Conservation (phyloP, 1,140 invertebrate genomes). For the Berghia stephanieae region DNA sequence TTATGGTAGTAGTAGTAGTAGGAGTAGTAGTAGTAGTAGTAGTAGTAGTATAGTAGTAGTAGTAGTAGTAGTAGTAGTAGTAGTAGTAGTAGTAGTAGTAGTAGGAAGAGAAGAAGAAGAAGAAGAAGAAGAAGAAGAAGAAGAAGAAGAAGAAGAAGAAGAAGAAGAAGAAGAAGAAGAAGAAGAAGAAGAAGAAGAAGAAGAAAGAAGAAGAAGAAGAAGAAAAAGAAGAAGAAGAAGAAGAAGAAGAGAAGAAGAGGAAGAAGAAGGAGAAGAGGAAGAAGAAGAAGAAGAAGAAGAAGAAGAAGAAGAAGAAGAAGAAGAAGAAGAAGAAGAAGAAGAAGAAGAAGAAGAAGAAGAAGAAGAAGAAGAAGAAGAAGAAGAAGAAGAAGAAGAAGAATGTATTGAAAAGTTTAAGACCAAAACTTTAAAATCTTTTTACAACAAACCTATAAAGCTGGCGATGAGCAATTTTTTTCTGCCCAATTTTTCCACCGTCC, state of each 20-base stretch:
- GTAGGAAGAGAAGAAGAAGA: background rate
- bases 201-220: background rate
- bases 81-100: too few relatives aligned
- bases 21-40: too few relatives aligned
- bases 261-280: background rate
- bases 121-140: background rate
- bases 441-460: constrained; percentile 66
- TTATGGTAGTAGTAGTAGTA: too few relatives aligned
- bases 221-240: background rate
- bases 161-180: background rate
- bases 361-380: background rate
- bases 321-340: background rate
- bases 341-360: background rate
- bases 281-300: background rate
- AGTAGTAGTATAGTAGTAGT: too few relatives aligned
- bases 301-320: background rate
- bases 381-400: background rate
- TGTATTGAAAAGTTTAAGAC: background rate
- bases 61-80: background rate
- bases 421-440: too few relatives aligned
- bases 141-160: background rate
- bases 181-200: too few relatives aligned
- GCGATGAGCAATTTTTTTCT: constrained; percentile 69
- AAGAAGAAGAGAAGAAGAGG: background rate
- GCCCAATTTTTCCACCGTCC: constrained; percentile 72